Conservation (phyloP, 2,113 vertebrate genomes). For the Phoenicopterus ruber region DNA sequence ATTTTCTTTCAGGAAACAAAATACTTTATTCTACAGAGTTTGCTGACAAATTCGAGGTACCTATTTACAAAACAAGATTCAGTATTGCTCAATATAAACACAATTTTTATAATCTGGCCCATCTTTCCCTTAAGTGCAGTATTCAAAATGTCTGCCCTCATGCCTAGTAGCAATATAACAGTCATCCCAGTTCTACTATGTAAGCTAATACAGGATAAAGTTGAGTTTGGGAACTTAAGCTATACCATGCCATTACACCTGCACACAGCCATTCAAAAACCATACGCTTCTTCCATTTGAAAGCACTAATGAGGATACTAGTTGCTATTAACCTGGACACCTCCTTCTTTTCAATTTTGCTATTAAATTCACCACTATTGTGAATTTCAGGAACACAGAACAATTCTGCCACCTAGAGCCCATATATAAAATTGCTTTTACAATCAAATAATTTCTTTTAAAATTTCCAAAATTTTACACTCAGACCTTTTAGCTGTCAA, state of each 20-base stretch:
- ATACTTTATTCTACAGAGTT: neutral
- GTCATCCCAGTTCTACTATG: neutral
- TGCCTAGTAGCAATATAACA: neutral
- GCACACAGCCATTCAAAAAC: neutral
- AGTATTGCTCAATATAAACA: neutral
- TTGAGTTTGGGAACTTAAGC: neutral
- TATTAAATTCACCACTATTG: neutral
- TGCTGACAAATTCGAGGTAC: fast-evolving
- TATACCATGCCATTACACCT: neutral
- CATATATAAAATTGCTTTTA: neutral
- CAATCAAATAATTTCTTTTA: neutral
- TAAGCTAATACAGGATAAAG: neutral
- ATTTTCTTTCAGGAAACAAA: neutral
- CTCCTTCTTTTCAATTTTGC: neutral
- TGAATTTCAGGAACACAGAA: neutral
- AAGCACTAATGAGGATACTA: neutral
- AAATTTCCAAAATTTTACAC: neutral
- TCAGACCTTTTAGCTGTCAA: neutral
- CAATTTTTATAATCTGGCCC: neutral
- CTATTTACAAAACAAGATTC: neutral
- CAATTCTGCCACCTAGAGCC: conserved; percentile 78
- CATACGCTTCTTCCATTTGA: neutral
- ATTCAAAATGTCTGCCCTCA: neutral
- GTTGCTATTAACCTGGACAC: neutral
- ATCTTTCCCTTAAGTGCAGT: neutral